Evolutionary conservation across 2,113 vertebrate genomes (phyloP).

Genomic region (Pseudonaja textilis): DNA sequence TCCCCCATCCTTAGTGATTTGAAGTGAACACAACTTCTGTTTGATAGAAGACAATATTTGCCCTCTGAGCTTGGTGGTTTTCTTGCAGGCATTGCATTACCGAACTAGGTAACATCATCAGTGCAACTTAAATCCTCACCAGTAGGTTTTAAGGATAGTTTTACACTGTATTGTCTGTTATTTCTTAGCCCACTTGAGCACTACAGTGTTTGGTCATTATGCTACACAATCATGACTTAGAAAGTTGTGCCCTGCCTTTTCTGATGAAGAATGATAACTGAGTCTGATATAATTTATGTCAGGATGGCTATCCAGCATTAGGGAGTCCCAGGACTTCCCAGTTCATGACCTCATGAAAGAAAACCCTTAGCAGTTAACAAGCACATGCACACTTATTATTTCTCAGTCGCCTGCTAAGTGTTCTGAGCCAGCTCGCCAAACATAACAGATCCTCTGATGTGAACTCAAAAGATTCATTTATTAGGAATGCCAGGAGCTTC

Average conservation of each 20-base stretch:
- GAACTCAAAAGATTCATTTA: too few relatives aligned
- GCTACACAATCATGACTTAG: not conserved
- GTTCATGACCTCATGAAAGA: not conserved
- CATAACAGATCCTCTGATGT: too few relatives aligned
- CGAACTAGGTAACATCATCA: too few relatives aligned
- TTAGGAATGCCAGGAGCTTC: too few relatives aligned
- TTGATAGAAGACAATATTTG: too few relatives aligned
- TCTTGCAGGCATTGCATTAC: too few relatives aligned
- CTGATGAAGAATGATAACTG: not conserved
- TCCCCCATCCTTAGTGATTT: not conserved
- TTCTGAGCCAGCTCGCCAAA: too few relatives aligned
- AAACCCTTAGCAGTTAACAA: fast-evolving
- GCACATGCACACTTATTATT: fast-evolving
- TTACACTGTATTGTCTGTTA: too few relatives aligned
- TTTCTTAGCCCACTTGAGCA: not conserved
- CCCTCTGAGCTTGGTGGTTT: too few relatives aligned
- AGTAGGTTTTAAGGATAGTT: not conserved
- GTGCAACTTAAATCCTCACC: not conserved
- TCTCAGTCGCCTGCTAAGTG: not conserved
- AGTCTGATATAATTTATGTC: not conserved
- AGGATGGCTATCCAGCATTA: too few relatives aligned
- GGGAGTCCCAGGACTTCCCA: too few relatives aligned
- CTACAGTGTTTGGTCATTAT: not conserved
- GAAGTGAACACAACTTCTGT: not conserved
- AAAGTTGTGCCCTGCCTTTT: not conserved